Percentiles rank a stretch among this genome's conserved stretches.
Evolutionary conservation across 2,113 vertebrate genomes (phyloP).

Genomic region (Syrrhaptes paradoxus): DNA sequence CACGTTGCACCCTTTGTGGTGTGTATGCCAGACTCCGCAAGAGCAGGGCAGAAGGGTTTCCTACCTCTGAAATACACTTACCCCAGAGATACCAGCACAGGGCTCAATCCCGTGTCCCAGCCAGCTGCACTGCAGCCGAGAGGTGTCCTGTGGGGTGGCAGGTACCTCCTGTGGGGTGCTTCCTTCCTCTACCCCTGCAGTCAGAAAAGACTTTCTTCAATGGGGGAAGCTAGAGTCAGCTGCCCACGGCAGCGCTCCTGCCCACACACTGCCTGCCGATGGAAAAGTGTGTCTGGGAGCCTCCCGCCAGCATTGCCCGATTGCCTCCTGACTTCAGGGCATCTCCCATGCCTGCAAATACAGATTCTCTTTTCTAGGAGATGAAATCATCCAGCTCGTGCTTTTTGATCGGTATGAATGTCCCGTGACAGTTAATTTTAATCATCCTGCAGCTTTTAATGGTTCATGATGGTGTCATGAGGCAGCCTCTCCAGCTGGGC

Average conservation of each 20-base stretch:
- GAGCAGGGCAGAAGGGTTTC: neutral
- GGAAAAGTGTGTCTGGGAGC: neutral
- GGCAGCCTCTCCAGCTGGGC: neutral
- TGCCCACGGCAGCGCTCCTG: neutral
- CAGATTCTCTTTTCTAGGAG: neutral
- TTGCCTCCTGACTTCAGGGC: neutral
- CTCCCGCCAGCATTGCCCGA: neutral
- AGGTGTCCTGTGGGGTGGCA: neutral
- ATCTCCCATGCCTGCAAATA: neutral
- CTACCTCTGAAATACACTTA: neutral
- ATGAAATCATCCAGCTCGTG: neutral
- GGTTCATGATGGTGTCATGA: neutral
- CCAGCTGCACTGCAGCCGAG: accelerated
- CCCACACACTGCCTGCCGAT: neutral
- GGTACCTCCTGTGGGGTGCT: accelerated
- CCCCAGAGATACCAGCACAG: neutral
- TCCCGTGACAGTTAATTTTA: conserved; percentile 44
- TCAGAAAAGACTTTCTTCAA: neutral
- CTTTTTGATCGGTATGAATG: neutral
- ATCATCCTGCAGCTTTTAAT: conserved; percentile 5
- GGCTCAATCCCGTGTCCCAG: neutral
- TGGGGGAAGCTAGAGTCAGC: accelerated
- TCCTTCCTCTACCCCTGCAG: neutral
- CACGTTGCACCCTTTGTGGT: accelerated
- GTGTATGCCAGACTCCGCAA: neutral